Evolutionary conservation across 1,140 invertebrate species (phyloP), one percentile per base, ranked within the genome.

Genomic region (Caerostris extrusa): DNA sequence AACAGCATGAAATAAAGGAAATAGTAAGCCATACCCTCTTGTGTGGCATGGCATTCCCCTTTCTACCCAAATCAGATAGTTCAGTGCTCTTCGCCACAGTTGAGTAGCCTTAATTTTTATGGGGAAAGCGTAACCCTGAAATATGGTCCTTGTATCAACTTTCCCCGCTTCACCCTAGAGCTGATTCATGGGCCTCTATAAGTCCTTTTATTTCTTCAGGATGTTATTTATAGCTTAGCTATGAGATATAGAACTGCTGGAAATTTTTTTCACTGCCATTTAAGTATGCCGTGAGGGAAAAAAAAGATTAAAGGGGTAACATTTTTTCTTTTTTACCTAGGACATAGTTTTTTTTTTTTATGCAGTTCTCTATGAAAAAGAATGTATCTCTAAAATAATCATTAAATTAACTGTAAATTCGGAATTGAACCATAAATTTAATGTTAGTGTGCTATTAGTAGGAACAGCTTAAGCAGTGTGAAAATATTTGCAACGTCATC

Each of bases 401-500:
- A 92, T 92, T 92, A 92, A 92, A 92, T 83, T 92, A 92, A 92
- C 90, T 81, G 90, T 92, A 83, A 92, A 92, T 92, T 92, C 81
- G 14, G 60, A 92, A 92, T 92, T 85, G 90, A 83, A 92, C 61
- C 90, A 85, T 92, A 92, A 85, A 91, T 77, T 81, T 91, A 81
- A 91, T 71, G 90, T 71, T 91, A 71, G 90, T 77, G 69, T 57
- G 90, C 90, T 91, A 81, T 91, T 91, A 91, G 82, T 91, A 57
- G 69, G 71, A 82, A 91, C 82, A 57, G 69, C 90, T 91, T 81
- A 91, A 91, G 90, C 90, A 57, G 71, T 91, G 90, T 91, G 90
- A 91, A 91, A 91, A 91, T 91, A 91, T 91, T 91, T 82, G 67
- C 57, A 56, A 71, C 77, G 55, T 91, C 90, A 61, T 91, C 90